Evolutionary conservation across 2,888 invertebrate species (phyloP).

Genomic region (Drosophila nr. fundita): DNA sequence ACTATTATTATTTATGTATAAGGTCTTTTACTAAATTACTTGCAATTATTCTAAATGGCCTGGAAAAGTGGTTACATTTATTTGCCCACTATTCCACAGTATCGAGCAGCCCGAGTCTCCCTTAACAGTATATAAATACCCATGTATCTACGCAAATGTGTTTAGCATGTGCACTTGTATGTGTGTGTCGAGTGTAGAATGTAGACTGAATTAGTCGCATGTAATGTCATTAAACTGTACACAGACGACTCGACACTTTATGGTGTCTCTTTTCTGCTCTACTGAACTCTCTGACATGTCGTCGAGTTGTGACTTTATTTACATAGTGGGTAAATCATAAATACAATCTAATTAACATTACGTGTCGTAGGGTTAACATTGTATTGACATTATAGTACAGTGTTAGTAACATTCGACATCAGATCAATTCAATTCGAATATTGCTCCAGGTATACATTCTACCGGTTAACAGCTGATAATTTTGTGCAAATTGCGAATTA

Average conservation of each 20-base stretch:
- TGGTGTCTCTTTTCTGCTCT: not conserved
- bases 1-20: not conserved
- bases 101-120: not conserved
- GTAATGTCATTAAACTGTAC: conserved; percentile 24
- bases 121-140: conserved; percentile 1
- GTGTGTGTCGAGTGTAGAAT: not conserved
- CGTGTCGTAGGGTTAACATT: not conserved
- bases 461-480: not conserved
- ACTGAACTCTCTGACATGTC: not conserved
- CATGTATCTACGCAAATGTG: not conserved
- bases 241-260: conserved; percentile 1
- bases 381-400: not conserved
- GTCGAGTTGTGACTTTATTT: not conserved
- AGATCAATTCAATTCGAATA: not conserved
- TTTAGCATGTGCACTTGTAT: not conserved
- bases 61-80: not conserved
- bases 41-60: not conserved
- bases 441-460: not conserved
- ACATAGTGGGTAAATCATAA: not conserved
- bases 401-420: not conserved
- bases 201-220: conserved; percentile 18
- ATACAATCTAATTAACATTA: not conserved
- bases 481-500: conserved; percentile 2
- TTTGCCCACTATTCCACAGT: conserved; percentile 1
- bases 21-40: not conserved